Conservation (phyloP, 2,113 vertebrate species). For the Pseudolaguvia tuberculata region DNA sequence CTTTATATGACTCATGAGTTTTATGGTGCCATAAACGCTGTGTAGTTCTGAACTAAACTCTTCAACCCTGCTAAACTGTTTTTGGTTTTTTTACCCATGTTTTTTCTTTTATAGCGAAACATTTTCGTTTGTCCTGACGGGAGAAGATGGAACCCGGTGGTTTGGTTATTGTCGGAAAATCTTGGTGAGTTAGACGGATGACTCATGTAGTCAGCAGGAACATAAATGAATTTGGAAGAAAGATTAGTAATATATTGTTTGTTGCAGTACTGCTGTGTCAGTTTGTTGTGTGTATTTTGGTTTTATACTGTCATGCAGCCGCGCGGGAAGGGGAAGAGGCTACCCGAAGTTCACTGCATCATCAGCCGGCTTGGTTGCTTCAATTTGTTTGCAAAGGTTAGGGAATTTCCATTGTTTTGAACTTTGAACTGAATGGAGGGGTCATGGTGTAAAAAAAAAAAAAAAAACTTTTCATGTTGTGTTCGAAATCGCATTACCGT, state of each 20-base stretch:
- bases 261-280: neutral
- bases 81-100: constrained; percentile 34
- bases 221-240: neutral
- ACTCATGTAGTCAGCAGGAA: constrained; percentile 11
- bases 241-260: neutral
- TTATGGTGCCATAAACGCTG: neutral
- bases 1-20: neutral
- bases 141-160: constrained; percentile 94
- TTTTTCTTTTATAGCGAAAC: constrained; percentile 77
- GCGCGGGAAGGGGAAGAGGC: constrained; percentile 88
- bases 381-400: constrained; percentile 98
- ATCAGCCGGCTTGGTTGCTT: constrained; percentile 95
- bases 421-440: neutral
- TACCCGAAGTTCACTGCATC: constrained; percentile 95
- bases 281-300: constrained; percentile 10
- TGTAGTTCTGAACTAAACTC: neutral
- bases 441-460: no score
- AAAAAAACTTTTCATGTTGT: no score
- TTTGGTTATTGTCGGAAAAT: constrained; percentile 98
- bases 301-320: constrained; percentile 58
- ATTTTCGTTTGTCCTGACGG: constrained; percentile 93
- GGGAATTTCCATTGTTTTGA: constrained; percentile 33
- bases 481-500: no score
- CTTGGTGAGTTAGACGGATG: constrained; percentile 75
- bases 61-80: neutral